phyloP scores from a whole-genome alignment of 2,113 vertebrate species.

The Struthidea cinerea region DNA sequence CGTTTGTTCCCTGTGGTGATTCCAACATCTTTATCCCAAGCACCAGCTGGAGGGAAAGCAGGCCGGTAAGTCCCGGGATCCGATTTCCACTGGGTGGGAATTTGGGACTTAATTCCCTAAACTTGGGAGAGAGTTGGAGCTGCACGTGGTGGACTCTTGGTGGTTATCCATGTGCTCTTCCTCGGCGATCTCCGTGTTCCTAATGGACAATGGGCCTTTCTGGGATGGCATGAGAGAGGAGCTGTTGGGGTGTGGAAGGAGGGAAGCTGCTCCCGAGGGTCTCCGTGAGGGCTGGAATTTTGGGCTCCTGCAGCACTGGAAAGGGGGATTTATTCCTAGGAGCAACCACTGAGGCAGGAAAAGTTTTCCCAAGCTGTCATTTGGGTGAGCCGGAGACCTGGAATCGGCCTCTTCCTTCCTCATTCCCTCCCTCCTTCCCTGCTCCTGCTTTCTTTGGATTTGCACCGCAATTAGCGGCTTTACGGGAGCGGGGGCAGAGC shows the following conservation, averaged over 20 bases:
- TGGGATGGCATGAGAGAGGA: neutral
- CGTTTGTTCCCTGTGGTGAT: neutral
- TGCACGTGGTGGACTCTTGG: neutral
- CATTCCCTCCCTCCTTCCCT: neutral
- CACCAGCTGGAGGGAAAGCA: neutral
- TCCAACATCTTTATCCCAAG: neutral
- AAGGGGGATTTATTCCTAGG: slow-evolving; percentile 58
- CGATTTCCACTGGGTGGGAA: neutral
- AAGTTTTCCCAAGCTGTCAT: slow-evolving; percentile 33
- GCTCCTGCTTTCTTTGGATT: neutral
- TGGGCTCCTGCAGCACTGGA: slow-evolving; percentile 11
- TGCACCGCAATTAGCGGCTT: slow-evolving; percentile 25
- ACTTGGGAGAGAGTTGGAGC: neutral
- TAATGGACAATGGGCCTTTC: neutral
- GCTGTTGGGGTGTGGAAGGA: fast-evolving
- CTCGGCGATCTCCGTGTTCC: neutral
- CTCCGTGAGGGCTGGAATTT: neutral
- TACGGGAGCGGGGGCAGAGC: neutral
- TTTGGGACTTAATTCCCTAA: neutral
- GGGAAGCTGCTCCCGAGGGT: neutral
- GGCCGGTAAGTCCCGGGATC: neutral
- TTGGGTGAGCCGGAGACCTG: neutral
- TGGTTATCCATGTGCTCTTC: neutral
- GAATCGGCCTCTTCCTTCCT: neutral
- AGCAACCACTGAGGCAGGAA: slow-evolving; percentile 4